Evolutionary conservation across 2,797 vertebrate species (phyloP).

Genomic region (Rallus crepitans): DNA sequence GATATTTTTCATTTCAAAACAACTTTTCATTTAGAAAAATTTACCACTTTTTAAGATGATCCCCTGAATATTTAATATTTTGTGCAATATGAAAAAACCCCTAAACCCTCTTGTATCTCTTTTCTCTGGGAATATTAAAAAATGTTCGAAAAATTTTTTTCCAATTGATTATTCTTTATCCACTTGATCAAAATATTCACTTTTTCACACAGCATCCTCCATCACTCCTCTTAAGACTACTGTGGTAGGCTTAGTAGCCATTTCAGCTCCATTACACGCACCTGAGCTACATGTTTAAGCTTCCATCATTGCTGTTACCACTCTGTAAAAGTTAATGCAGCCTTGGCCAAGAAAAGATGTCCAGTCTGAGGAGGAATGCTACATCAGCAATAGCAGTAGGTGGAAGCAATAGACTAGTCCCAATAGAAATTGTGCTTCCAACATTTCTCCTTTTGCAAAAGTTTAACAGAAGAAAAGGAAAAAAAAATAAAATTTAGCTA

Average conservation of each 20-base stretch:
- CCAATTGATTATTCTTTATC: background rate
- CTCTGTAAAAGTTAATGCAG: background rate
- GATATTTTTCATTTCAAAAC: conserved; percentile 62
- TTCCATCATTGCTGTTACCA: background rate
- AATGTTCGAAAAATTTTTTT: background rate
- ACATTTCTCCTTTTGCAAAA: background rate
- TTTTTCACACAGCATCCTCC: background rate
- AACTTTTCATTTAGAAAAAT: conserved; percentile 53
- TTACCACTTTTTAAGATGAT: background rate
- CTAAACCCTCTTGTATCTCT: background rate
- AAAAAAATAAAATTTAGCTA: background rate
- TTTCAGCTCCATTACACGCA: background rate
- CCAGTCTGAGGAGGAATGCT: background rate
- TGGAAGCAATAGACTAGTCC: background rate
- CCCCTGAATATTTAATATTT: background rate
- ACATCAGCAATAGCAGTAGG: background rate
- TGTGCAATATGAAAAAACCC: background rate
- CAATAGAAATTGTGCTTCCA: background rate
- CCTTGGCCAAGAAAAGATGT: background rate
- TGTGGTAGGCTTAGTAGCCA: background rate
- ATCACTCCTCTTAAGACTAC: background rate
- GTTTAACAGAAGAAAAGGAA: background rate
- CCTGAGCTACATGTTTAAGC: background rate
- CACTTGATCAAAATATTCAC: background rate
- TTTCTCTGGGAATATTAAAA: background rate